Conservation (phyloP, 2,113 vertebrate species). For the Alligator sinensis region DNA sequence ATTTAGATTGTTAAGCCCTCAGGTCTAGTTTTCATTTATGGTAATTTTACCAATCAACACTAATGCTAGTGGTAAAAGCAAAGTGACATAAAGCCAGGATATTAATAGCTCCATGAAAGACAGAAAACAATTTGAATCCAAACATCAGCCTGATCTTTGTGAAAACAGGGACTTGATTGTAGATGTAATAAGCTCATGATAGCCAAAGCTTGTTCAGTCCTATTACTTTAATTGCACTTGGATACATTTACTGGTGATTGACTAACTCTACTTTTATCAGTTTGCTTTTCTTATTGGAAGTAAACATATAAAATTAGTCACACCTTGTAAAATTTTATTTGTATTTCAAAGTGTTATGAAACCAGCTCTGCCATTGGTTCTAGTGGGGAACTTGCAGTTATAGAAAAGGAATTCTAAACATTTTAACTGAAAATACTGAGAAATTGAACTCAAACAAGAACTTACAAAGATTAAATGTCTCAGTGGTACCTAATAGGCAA, state of each 20-base stretch:
- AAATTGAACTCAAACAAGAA: neutral
- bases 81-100: constrained; percentile 23
- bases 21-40: constrained; percentile 11
- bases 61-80: neutral
- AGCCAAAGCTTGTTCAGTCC: neutral
- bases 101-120: constrained; percentile 4
- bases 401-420: neutral
- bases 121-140: constrained; percentile 7
- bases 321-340: neutral
- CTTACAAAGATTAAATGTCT: neutral
- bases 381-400: neutral
- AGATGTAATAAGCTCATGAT: neutral
- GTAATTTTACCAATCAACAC: neutral
- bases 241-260: neutral
- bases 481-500: neutral
- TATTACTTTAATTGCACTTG: neutral
- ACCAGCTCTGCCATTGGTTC: neutral
- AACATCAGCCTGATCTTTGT: neutral
- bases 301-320: neutral
- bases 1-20: neutral
- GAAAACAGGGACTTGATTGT: neutral
- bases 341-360: neutral
- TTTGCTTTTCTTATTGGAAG: constrained; percentile 8
- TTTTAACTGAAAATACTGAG: neutral
- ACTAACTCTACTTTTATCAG: neutral